Conservation (phyloP, 2,113 vertebrate species). For the Speoplatyrhinus poulsoni region DNA sequence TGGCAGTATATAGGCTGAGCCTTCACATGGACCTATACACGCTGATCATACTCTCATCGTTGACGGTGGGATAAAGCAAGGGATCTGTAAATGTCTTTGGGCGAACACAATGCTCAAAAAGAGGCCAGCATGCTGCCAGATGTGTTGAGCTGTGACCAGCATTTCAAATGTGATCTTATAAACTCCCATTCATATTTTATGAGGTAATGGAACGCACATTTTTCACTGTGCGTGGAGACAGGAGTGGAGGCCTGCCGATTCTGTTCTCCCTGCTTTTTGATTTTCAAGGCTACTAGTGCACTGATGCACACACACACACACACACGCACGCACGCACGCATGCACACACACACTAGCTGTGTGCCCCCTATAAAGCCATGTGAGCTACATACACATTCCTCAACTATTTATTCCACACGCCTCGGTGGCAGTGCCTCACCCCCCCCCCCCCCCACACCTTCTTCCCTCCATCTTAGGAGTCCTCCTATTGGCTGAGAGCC, state of each 20-base stretch:
- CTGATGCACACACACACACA: background rate
- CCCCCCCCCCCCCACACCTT: background rate
- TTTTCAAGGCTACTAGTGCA: slow-evolving; percentile 9
- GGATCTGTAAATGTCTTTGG: too few species aligned
- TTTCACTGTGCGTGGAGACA: slow-evolving; percentile 40
- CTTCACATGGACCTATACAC: too few species aligned
- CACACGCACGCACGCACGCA: background rate
- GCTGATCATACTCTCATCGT: too few species aligned
- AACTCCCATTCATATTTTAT: slow-evolving; percentile 70
- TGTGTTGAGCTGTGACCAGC: slow-evolving; percentile 49
- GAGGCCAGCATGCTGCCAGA: slow-evolving; percentile 8
- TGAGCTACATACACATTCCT: slow-evolving; percentile 2
- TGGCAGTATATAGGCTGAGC: too few species aligned
- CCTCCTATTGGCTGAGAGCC: background rate
- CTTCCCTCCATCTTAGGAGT: background rate
- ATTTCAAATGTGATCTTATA: slow-evolving; percentile 65
- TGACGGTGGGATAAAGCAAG: too few species aligned
- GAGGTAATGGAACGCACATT: slow-evolving; percentile 61
- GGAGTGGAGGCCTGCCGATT: slow-evolving; percentile 10
- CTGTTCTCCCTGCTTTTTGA: slow-evolving; percentile 33
- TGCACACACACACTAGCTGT: background rate
- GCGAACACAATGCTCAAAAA: background rate
- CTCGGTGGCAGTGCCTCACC: too few species aligned
- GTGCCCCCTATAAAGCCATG: background rate
- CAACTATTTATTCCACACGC: background rate